A percentile compares a stretch with the other conserved stretches of the same genome.
Evolutionary conservation across 2,888 invertebrate species (phyloP).

Genomic region (Pristionchus japonicus): DNA sequence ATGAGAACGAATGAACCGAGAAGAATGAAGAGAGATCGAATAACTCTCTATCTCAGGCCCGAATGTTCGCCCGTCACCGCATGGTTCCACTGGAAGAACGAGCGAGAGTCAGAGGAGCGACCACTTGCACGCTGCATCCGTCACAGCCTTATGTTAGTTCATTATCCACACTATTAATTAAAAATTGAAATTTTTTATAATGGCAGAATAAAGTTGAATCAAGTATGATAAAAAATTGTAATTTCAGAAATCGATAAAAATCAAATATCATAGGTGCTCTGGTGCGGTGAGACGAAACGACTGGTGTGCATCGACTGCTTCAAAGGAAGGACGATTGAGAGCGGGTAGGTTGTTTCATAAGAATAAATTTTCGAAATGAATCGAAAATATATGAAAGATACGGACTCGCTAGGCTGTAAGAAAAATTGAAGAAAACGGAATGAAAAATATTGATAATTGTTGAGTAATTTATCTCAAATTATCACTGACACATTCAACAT

Average conservation of each 20-base stretch:
- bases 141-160: constrained; percentile 71
- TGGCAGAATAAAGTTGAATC: too few relatives aligned
- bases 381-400: background rate
- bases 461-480: too few relatives aligned
- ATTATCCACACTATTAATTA: too few relatives aligned
- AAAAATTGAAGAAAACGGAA: too few relatives aligned
- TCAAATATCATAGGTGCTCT: too few relatives aligned
- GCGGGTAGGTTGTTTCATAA: constrained; percentile 51
- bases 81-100: constrained; percentile 82
- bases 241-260: too few relatives aligned
- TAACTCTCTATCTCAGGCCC: constrained; percentile 77
- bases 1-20: background rate
- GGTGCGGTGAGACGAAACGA: constrained; percentile 81
- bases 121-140: constrained; percentile 82
- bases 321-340: constrained; percentile 79
- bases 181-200: too few relatives aligned
- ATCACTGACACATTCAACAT: too few relatives aligned
- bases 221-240: too few relatives aligned
- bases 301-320: constrained; percentile 86
- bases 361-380: background rate
- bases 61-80: constrained; percentile 85
- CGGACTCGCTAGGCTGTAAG: background rate
- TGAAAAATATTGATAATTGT: too few relatives aligned
- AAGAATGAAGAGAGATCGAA: background rate
- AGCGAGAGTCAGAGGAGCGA: constrained; percentile 61